A percentile compares a stretch with the other conserved stretches of the same genome.
These are phyloP conservation scores for Antechinus stuartii DNA, from an alignment of 2,113 vertebrate genomes.

Conservation along the genomic window DNA sequence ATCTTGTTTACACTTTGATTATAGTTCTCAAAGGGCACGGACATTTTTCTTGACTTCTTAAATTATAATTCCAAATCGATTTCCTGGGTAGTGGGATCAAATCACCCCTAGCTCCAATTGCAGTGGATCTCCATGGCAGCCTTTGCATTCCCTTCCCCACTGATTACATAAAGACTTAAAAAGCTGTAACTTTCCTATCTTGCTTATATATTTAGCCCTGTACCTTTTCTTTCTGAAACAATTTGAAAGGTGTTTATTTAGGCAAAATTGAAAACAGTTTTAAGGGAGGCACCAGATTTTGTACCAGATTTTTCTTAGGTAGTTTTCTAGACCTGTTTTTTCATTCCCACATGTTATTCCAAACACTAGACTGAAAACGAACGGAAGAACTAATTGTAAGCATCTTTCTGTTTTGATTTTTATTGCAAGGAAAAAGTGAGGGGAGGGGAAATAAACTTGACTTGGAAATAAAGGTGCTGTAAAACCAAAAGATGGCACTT, in stretches of 20 bases:
- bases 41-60: not conserved
- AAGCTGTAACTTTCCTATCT: not conserved
- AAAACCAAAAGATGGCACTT: not conserved
- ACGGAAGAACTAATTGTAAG: not conserved
- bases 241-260: not conserved
- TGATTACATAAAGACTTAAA: not conserved
- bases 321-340: not conserved
- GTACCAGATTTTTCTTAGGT: not conserved
- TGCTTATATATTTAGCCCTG: not conserved
- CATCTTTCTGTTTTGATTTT: not conserved
- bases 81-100: not conserved
- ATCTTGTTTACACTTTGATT: not conserved
- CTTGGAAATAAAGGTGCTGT: not conserved
- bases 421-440: not conserved
- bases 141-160: not conserved
- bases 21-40: not conserved
- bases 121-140: not conserved
- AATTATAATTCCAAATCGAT: not conserved
- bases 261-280: not conserved
- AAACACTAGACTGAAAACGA: not conserved
- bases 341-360: not conserved
- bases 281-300: not conserved
- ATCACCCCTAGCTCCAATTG: not conserved
- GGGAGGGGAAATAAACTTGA: not conserved
- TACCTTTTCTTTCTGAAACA: not conserved